Conservation (phyloP, 2,797 vertebrate species). For the Gadopsis marmoratus region DNA sequence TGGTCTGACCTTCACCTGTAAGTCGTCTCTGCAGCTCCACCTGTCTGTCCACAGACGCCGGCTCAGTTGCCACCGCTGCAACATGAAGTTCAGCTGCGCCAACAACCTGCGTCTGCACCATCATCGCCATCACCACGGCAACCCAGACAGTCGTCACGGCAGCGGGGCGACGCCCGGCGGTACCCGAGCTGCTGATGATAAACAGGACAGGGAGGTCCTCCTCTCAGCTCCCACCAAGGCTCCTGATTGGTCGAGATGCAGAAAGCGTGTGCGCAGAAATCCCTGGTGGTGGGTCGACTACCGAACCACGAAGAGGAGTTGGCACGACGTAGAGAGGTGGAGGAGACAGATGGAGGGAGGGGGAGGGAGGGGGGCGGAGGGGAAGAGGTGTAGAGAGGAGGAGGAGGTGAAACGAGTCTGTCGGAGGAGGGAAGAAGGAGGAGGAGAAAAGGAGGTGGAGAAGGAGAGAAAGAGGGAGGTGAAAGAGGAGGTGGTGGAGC, state of each 20-base stretch:
- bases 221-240: not conserved
- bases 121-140: not conserved
- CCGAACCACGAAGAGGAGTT: not conserved
- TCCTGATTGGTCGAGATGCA: not conserved
- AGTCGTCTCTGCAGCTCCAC: conserved; percentile 13
- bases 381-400: too few relatives aligned
- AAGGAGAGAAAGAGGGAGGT: not conserved
- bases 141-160: not conserved
- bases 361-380: not conserved
- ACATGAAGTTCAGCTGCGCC: not conserved
- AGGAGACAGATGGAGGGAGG: not conserved
- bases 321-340: not conserved
- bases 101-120: not conserved
- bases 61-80: not conserved
- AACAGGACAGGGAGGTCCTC: not conserved
- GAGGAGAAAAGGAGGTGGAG: not conserved
- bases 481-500: not conserved
- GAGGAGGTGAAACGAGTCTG: not conserved
- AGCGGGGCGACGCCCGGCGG: not conserved
- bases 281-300: not conserved
- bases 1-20: conserved; percentile 4
- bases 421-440: not conserved
- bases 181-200: not conserved
- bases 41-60: conserved; percentile 1
- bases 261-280: not conserved